A percentile compares a stretch with the other conserved stretches of the same genome.
These are phyloP conservation scores for Anthrax anthrax DNA, from an alignment of 2,888 invertebrate species.

Conservation along the genomic window DNA sequence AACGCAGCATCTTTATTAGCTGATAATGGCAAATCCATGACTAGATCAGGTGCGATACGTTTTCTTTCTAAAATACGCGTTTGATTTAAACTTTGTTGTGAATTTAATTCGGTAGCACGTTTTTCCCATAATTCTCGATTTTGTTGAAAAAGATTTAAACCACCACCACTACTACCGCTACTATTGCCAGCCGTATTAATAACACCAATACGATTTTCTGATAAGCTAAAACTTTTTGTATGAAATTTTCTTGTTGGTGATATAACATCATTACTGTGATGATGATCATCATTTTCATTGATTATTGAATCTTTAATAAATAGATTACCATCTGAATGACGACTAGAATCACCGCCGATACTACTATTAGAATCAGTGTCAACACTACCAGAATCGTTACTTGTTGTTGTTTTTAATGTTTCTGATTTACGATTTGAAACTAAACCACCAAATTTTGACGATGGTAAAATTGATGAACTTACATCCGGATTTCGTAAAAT, in stretches of 20 bases:
- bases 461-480: neutral
- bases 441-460: conserved; percentile 2
- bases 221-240: conserved; percentile 16
- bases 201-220: conserved; percentile 12
- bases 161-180: conserved; percentile 1
- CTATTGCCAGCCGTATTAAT: neutral
- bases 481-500: conserved; percentile 10
- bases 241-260: conserved; percentile 13
- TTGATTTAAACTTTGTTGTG: conserved; percentile 35
- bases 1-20: conserved; percentile 28
- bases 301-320: conserved; percentile 8
- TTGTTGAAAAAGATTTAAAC: conserved; percentile 18
- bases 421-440: conserved; percentile 11
- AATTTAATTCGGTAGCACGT: conserved; percentile 38
- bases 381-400: neutral
- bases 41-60: conserved; percentile 59
- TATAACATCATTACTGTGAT: neutral
- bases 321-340: conserved; percentile 13
- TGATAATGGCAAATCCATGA: conserved; percentile 63
- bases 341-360: conserved; percentile 3
- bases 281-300: conserved; percentile 1
- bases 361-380: neutral
- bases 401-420: conserved; percentile 4
- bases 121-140: conserved; percentile 49
- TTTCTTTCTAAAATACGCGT: conserved; percentile 20